Conservation (phyloP, 2,113 vertebrate species). For the Tychaedon coryphoeus region DNA sequence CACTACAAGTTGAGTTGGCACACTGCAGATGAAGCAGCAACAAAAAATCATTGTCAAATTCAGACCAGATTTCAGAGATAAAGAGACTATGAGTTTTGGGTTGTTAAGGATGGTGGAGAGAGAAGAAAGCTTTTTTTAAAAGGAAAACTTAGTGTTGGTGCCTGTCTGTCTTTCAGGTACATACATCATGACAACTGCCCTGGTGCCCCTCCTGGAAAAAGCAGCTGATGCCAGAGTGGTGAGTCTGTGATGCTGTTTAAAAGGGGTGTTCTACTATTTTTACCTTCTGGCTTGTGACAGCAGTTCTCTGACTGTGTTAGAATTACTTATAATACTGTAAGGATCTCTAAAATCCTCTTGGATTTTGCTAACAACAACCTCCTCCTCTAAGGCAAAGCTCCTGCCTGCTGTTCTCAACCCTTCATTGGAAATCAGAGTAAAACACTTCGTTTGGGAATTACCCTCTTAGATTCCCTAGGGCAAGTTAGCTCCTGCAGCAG, state of each 20-base stretch:
- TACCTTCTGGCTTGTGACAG: background rate
- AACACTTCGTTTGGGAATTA: background rate
- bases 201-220: slow-evolving; percentile 79
- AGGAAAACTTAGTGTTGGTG: background rate
- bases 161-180: slow-evolving; percentile 68
- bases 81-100: background rate
- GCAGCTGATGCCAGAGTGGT: slow-evolving; percentile 82
- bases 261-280: background rate
- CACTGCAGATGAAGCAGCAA: background rate
- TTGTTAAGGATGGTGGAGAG: background rate
- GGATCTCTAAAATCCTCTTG: background rate
- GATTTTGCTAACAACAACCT: background rate
- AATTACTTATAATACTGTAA: background rate
- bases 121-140: background rate
- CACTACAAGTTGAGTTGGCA: background rate
- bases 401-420: background rate
- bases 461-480: background rate
- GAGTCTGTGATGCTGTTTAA: slow-evolving; percentile 34
- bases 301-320: background rate
- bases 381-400: background rate
- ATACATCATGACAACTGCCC: slow-evolving; percentile 79
- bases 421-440: background rate
- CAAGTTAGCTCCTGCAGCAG: background rate
- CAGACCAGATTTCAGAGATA: background rate
- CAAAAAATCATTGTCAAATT: background rate